Percentiles rank a stretch among this genome's conserved stretches.
These are phyloP conservation scores for Dioctria linearis DNA, from an alignment of 2,888 invertebrate species.

Conservation along the genomic window DNA sequence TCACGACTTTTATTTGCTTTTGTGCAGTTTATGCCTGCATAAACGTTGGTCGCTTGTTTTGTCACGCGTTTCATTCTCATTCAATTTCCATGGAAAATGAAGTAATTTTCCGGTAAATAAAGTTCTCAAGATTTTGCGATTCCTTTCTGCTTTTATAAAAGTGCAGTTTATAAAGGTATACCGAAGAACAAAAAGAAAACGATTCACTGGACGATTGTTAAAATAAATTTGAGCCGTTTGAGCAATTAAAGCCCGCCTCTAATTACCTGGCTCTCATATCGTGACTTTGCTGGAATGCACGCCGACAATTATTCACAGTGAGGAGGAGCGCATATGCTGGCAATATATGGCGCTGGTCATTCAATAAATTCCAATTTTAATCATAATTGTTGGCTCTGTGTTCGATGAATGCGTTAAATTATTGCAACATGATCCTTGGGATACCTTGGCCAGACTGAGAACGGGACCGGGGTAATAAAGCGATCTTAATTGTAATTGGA, in stretches of 20 bases:
- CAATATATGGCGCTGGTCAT: slow-evolving; percentile 47
- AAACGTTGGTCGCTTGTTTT: background rate
- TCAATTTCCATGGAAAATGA: too few species aligned
- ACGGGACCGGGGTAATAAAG: slow-evolving; percentile 54
- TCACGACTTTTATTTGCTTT: slow-evolving; percentile 16
- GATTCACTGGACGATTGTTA: slow-evolving; percentile 8
- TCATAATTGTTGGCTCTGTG: slow-evolving; percentile 52
- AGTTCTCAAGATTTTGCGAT: slow-evolving; percentile 24
- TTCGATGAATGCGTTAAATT: slow-evolving; percentile 55
- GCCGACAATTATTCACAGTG: slow-evolving; percentile 35
- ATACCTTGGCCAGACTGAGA: slow-evolving; percentile 6
- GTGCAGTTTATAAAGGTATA: too few species aligned
- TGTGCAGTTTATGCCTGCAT: background rate
- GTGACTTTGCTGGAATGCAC: slow-evolving; percentile 36
- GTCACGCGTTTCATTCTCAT: too few species aligned
- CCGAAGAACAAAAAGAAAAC: background rate
- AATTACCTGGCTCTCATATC: slow-evolving; percentile 44
- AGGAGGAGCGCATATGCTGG: slow-evolving; percentile 20
- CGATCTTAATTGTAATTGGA: slow-evolving; percentile 59
- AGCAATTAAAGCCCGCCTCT: slow-evolving; percentile 47
- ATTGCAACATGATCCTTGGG: slow-evolving; percentile 52
- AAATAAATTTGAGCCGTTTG: slow-evolving; percentile 31
- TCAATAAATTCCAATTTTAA: slow-evolving; percentile 58
- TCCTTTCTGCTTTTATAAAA: background rate
- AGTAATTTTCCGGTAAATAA: too few species aligned